A percentile compares a stretch with the other conserved stretches of the same genome.
Evolutionary conservation across 2,888 invertebrate genomes (phyloP).

Genomic region (Habrosyne pyritoides): DNA sequence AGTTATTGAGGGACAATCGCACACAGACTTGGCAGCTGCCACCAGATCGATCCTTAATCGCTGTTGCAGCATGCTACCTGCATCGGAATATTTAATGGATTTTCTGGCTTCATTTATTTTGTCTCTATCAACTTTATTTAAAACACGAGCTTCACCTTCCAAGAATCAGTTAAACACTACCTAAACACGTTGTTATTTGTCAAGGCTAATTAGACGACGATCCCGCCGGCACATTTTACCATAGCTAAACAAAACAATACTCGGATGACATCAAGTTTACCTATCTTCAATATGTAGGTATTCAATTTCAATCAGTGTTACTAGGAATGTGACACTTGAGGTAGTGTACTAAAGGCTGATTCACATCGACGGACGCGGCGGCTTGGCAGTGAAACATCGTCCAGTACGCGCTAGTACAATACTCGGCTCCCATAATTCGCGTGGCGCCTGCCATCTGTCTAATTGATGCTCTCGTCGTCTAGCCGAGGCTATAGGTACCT

Average conservation of each 20-base stretch:
- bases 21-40: neutral
- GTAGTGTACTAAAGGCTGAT: neutral
- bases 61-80: neutral
- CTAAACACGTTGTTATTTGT: neutral
- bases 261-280: neutral
- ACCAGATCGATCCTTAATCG: constrained; percentile 1
- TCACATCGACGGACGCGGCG: neutral
- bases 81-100: neutral
- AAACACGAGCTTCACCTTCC: neutral
- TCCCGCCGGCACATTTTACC: neutral
- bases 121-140: neutral
- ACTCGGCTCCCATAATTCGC: neutral
- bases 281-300: neutral
- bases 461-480: constrained; percentile 20
- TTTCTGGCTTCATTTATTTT: neutral
- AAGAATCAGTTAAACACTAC: neutral
- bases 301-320: neutral
- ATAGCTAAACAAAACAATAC: neutral
- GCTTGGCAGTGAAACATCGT: neutral
- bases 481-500: neutral
- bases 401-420: neutral
- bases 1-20: neutral
- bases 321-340: neutral
- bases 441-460: constrained; percentile 21
- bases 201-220: neutral